A percentile compares a stretch with the other conserved stretches of the same genome.
These are phyloP conservation scores for Azorinus chamasolen DNA, from an alignment of 2,888 invertebrate species.

Conservation along the genomic window DNA sequence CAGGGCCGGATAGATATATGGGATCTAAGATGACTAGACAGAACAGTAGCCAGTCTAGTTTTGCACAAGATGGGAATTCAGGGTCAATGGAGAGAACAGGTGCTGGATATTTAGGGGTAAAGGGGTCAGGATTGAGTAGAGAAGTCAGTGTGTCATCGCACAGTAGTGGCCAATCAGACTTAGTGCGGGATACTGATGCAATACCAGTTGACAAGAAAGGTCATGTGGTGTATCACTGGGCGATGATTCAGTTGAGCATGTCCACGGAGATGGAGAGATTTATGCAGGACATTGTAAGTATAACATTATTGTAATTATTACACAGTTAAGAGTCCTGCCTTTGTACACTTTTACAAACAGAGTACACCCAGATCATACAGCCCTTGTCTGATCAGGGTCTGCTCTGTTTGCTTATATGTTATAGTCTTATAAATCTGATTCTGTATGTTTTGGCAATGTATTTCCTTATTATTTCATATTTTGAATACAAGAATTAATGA, in stretches of 20 bases:
- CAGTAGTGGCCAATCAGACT: slow-evolving; percentile 70
- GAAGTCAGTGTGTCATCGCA: slow-evolving; percentile 67
- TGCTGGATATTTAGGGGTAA: neutral
- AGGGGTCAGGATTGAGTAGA: slow-evolving; percentile 21
- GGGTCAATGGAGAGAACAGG: slow-evolving; percentile 12
- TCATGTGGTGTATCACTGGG: slow-evolving; percentile 80
- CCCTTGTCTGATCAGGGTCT: too few species aligned
- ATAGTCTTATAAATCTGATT: too few species aligned
- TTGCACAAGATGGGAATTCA: neutral
- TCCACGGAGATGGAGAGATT: slow-evolving; percentile 77
- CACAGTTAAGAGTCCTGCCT: too few species aligned
- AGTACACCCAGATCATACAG: too few species aligned
- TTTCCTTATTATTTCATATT: too few species aligned
- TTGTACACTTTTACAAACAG: too few species aligned
- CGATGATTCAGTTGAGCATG: slow-evolving; percentile 79
- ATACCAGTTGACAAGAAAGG: slow-evolving; percentile 61
- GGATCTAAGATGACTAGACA: slow-evolving; percentile 1
- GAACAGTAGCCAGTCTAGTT: slow-evolving; percentile 1
- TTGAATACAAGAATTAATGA: too few species aligned
- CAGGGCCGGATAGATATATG: slow-evolving; percentile 1
- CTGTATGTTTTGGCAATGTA: too few species aligned
- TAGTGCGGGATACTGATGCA: slow-evolving; percentile 45
- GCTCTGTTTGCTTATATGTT: too few species aligned
- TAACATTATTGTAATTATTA: too few species aligned
- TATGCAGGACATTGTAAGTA: slow-evolving; percentile 81